A percentile compares a stretch with the other conserved stretches of the same genome.
These are phyloP conservation scores for Rhineura floridana DNA, from an alignment of 2,113 vertebrate species.

Conservation along the genomic window DNA sequence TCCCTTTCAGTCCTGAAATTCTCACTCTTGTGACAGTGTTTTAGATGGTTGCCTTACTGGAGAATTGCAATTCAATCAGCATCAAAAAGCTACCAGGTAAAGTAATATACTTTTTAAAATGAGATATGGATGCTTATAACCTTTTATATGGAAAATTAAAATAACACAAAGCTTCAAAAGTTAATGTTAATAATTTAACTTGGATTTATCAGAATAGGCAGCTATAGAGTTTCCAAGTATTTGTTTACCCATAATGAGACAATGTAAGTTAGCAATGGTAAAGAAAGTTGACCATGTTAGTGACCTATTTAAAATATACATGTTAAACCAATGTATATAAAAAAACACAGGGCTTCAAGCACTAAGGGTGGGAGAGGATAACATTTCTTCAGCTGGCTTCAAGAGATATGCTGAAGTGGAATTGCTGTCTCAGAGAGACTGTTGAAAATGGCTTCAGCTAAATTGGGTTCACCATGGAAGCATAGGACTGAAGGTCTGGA, in stretches of 20 bases:
- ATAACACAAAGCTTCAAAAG: not conserved
- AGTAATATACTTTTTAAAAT: too few relatives aligned
- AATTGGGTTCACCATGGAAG: slow-evolving; percentile 26
- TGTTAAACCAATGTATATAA: not conserved
- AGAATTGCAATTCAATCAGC: not conserved
- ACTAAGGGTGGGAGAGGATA: not conserved
- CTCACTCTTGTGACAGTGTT: not conserved
- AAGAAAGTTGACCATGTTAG: not conserved
- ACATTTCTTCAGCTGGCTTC: not conserved
- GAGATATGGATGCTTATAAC: not conserved
- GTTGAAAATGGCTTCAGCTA: slow-evolving; percentile 35
- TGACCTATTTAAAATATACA: not conserved
- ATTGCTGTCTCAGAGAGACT: slow-evolving; percentile 8
- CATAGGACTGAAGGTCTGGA: not conserved
- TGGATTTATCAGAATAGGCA: not conserved
- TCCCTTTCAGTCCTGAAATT: not conserved
- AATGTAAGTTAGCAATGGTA: not conserved
- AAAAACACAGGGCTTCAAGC: not conserved
- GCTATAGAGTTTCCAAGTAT: not conserved
- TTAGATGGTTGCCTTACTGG: not conserved
- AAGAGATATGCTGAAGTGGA: not conserved
- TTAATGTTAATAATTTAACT: not conserved
- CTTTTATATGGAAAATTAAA: not conserved
- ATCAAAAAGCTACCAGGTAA: slow-evolving; percentile 1
- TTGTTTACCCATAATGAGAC: slow-evolving; percentile 8